These are phyloP conservation scores for Bubalus kerabau DNA, from an alignment of 2,113 vertebrate species.

Conservation along the genomic window DNA sequence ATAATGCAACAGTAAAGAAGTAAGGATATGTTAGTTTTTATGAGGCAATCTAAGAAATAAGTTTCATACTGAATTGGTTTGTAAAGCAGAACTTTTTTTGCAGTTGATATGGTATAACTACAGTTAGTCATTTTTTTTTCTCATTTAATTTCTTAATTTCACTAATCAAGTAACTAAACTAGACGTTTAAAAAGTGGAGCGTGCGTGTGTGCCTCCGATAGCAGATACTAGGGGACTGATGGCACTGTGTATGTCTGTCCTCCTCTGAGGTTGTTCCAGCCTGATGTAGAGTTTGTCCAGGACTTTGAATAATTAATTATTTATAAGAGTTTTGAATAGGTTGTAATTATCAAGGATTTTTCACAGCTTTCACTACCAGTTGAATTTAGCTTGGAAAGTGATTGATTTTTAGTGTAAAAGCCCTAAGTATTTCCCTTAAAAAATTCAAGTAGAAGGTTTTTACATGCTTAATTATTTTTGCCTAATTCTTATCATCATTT, in stretches of 20 bases:
- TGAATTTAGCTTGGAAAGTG: constrained; percentile 10
- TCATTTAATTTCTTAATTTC: neutral
- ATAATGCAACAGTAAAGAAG: neutral
- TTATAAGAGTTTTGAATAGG: neutral
- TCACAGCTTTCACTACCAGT: constrained; percentile 14
- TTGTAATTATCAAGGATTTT: constrained; percentile 19
- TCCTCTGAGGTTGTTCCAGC: neutral
- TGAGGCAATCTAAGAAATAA: neutral
- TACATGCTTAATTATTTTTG: constrained; percentile 49
- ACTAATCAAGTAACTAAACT: neutral
- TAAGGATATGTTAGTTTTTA: neutral
- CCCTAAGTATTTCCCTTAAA: constrained; percentile 3
- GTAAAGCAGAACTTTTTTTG: neutral
- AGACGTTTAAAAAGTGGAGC: neutral
- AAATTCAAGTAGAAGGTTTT: neutral
- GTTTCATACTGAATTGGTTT: constrained; percentile 8
- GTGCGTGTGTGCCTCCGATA: no score
- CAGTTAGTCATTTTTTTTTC: neutral
- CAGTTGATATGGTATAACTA: neutral
- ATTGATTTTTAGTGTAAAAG: constrained; percentile 24
- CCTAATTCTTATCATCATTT: neutral
- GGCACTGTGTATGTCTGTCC: neutral
- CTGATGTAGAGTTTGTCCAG: neutral
- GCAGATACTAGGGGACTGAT: neutral
- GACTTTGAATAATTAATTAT: neutral